phyloP scores from a whole-genome alignment of 2,113 vertebrate species.

The Acinonyx jubatus region DNA sequence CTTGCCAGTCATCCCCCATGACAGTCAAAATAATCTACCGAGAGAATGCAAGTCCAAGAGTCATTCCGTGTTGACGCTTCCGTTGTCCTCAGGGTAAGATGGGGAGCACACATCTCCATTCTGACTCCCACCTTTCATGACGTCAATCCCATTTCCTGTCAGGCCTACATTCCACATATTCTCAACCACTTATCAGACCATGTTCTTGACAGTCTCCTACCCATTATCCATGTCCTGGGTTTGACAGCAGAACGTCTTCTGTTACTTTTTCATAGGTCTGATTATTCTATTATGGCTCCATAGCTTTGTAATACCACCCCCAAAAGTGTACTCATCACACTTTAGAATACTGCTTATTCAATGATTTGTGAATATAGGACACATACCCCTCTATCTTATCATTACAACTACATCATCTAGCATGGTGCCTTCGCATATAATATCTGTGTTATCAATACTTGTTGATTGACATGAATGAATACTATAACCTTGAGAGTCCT shows the following conservation, averaged over 20 bases:
- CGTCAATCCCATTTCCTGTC: neutral
- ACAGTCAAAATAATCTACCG: neutral
- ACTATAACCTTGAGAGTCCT: neutral
- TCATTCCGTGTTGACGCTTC: neutral
- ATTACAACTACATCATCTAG: neutral
- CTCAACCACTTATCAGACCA: neutral
- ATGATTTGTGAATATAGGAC: neutral
- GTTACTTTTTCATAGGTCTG: neutral
- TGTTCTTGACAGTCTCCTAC: neutral
- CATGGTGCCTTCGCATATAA: neutral
- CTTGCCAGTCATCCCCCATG: neutral
- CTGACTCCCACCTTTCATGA: neutral
- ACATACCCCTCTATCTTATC: neutral
- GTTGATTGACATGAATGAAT: neutral
- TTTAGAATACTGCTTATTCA: neutral
- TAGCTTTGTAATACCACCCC: neutral
- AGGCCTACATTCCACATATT: neutral
- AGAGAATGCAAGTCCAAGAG: neutral
- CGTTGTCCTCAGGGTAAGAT: neutral
- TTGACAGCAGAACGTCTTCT: neutral
- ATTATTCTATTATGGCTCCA: neutral
- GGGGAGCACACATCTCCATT: rapidly evolving
- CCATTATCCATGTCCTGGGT: too few relatives aligned
- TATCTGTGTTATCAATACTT: neutral
- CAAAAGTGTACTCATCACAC: neutral